Base-by-base conservation (phyloP, 30 jellyfish, hydroid and myxozoan species). In the Turritopsis rubra region DNA sequence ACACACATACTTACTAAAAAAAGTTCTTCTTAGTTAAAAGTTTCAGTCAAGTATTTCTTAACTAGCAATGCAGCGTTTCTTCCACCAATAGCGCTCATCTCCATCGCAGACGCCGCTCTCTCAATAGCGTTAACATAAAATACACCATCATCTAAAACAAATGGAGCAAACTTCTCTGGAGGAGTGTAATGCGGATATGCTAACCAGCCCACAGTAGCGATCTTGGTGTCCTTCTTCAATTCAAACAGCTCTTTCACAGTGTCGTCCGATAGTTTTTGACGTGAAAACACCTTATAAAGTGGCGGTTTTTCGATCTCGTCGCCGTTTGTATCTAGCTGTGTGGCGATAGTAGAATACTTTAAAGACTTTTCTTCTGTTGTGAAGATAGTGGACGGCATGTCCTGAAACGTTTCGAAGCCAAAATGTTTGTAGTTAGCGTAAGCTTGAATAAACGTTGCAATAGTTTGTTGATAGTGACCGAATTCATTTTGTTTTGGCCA, bases 21-120 rank as follows among this genome's bases (percentile, higher is more conserved):
- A n/a, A n/a, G n/a, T n/a, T n/a, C n/a, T n/a, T n/a, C n/a, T n/a
- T n/a, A n/a, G n/a, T n/a, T n/a, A n/a, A n/a, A n/a, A n/a, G n/a
- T n/a, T n/a, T n/a, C n/a, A n/a, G 60, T 75, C 81, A 91, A 80
- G 86, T 87, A 83, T 21, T 81, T 72, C 25, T n/a, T 41, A 8
- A 85, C 77, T 66, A 91, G 71, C 83, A 91, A 71, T 16, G 97
- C 97, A 13, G 96, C 96, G 80, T 91, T 91, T 73, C 96, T 72
- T 23, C 97, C 97, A 31, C 95, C 90, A 29, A 91, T 79, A 7
- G 96, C 97, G 26, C 94, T 79, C 97, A 91, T 91, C 79, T 91
- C 97, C 96, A 91, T 87, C 20, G 97, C 97, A 82, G 93, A 80
- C 22, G 97, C 97, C 30, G 91, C 96, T 41, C 96, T 52, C 73